Evolutionary conservation across 2,797 vertebrate species (phyloP).

Genomic region (Crocodylus rhombifer): DNA sequence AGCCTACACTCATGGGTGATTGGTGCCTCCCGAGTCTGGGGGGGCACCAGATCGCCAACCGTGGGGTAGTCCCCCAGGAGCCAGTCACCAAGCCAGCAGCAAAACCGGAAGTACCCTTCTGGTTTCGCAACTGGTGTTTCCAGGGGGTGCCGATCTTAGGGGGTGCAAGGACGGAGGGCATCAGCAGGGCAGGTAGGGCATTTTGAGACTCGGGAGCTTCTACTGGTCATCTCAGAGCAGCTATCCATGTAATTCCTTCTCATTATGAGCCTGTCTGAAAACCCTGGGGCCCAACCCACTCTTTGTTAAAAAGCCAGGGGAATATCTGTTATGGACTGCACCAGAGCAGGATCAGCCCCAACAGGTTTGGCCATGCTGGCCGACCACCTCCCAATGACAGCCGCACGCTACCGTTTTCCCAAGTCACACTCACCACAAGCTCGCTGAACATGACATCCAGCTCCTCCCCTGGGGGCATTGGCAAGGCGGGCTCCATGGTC

Average conservation of each 20-base stretch:
- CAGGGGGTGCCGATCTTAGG: too few species aligned
- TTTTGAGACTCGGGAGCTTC: not conserved
- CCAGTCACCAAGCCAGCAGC: too few species aligned
- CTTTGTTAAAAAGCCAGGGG: not conserved
- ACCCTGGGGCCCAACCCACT: not conserved
- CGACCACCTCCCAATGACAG: not conserved
- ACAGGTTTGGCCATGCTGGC: not conserved
- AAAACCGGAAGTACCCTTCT: too few species aligned
- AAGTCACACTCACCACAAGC: conserved; percentile 88
- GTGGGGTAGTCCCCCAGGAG: too few species aligned
- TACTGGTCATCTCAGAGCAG: not conserved
- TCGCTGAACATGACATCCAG: conserved; percentile 93
- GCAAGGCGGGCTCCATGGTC: conserved; percentile 87
- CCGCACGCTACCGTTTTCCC: not conserved
- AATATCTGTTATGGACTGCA: not conserved
- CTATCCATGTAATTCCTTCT: not conserved
- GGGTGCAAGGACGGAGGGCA: not conserved
- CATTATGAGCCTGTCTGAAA: not conserved
- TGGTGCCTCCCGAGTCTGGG: too few species aligned
- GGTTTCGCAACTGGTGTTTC: too few species aligned
- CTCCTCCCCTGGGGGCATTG: conserved; percentile 90
- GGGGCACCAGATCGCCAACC: too few species aligned
- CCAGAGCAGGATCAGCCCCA: not conserved
- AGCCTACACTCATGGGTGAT: too few species aligned
- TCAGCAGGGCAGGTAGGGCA: not conserved